Evolutionary conservation across 2,888 invertebrate genomes (phyloP), one percentile per base, ranked within the genome.

Genomic region (Drosophila fulvimacula): DNA sequence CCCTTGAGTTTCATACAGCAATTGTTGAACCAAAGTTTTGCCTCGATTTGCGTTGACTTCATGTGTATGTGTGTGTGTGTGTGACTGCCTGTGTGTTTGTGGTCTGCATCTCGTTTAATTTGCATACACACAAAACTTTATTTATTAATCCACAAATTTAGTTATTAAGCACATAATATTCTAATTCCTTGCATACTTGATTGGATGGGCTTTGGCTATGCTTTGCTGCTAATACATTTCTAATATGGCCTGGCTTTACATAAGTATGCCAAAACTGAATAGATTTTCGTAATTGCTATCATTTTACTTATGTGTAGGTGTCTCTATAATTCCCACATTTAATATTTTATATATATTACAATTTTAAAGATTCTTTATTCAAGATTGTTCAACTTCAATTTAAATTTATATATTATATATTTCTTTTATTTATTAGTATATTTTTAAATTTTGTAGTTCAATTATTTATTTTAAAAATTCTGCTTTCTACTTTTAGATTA

Each of bases 111-210:
- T 66, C 51, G 38, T 63, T 67, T 67, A 73, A 63, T 76, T 61
- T 66, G 27, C 62, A 66, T 21, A 41, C 51, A 41, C 51, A 55
- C 36, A 65, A 19, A 65, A 53, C 30, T 71, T 76, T 76, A 68
- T 72, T 85, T 82, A 76, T 82, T 88, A 88, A 82, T 76, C 76
- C 86, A 58, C 65, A 56, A 82, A 76, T 73, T 76, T 85, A 73
- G 68, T 69, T 69, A 76, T 67, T 69, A 84, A 76, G 76, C 71
- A 68, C 71, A 59, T 38, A 34, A 48, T 36, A 30, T 60, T 49
- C 42, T 34, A 41, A 34, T 34, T 27, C 41, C 13, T 11, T 42
- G 17, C 19, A 27, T 36, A 19, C n/a, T n/a, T 39, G 27, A 44
- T 60, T 52, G 30, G 10, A 11, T 19, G 17, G 2, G 15, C 27